Evolutionary conservation across 2,888 invertebrate species (phyloP).

Genomic region (Notocelia uddmanniana): DNA sequence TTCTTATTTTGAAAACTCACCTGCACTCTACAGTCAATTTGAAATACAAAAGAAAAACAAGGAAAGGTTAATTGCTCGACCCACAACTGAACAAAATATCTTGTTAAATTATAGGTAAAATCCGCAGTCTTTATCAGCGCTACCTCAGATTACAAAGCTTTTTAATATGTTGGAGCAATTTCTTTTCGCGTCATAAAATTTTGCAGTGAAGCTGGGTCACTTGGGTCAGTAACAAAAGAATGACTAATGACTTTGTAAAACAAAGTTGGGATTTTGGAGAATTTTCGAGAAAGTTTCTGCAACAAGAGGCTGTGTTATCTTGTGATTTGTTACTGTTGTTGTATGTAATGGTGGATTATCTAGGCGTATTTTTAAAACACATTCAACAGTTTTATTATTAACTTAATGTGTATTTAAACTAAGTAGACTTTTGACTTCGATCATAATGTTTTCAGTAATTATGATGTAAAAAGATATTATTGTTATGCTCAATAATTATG

Average conservation of each 20-base stretch:
- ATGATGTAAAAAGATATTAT: neutral
- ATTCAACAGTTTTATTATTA: too few species aligned
- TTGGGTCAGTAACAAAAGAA: conserved; percentile 79
- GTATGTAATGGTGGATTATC: conserved; percentile 26
- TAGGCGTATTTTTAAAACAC: neutral
- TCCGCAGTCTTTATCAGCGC: conserved; percentile 52
- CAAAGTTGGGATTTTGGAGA: conserved; percentile 79
- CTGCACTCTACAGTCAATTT: neutral
- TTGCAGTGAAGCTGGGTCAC: conserved; percentile 72
- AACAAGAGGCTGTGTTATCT: conserved; percentile 71
- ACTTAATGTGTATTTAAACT: neutral
- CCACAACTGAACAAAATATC: neutral
- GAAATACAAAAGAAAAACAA: neutral
- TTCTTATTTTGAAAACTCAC: neutral
- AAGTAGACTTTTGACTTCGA: neutral
- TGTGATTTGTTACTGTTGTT: conserved; percentile 65
- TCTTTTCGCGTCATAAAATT: conserved; percentile 80
- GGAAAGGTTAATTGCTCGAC: conserved; percentile 15
- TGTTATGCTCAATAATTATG: neutral
- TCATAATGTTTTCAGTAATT: neutral
- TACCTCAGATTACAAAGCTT: conserved; percentile 69
- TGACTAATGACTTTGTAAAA: conserved; percentile 81
- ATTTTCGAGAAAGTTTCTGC: conserved; percentile 66
- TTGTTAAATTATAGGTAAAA: conserved; percentile 30
- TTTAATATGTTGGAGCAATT: conserved; percentile 79